Evolutionary conservation across 2,797 vertebrate species (phyloP), one percentile per base, ranked within the genome.

Genomic region (Anomalospiza imberbis): DNA sequence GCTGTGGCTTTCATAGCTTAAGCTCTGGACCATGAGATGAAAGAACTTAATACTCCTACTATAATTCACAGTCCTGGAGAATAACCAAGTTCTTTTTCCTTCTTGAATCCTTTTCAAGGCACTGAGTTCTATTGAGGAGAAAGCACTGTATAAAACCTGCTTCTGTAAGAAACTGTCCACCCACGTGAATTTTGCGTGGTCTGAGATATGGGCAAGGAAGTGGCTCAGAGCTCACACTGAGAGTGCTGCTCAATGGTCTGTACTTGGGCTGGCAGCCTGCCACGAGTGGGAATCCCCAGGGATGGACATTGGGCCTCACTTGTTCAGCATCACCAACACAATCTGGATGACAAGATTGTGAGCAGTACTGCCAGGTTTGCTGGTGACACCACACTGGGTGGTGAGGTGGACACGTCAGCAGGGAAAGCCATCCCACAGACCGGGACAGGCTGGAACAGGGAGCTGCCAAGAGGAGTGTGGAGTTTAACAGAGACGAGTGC

Each of bases 401-500:
- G 17, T 4, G 76, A 66, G 44, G 19, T 34, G 21, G 20, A 17
- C 0, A 0, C 2, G 1, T 5, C 40, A 36, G 68, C 54, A 68
- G 18, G 24, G 3, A 73, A 67, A 48, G 28, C 14, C 54, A 34
- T 5, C 24, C 34, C 20, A 13, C 44, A 57, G n/a, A 40, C 7
- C 70, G 25, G 51, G 21, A 31, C 29, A 61, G 26, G 48, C 51
- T 54, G 77, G 38, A 53, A 42, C 45, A 42, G 5, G 3, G 53
- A 85, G 45, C 38, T 67, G 82, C 12, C 32, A 51, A 7, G 45
- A 18, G 26, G 15, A 44, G 17, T 7, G 21, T 1, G 4, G 53
- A 58, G 45, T 24, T 74, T 7, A 12, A 75, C 31, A 40, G 44
- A 36, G 17, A 22, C 44, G 71, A 76, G 28, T 4, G 17, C 51